These are phyloP conservation scores for Sminthurinus aureus DNA, from an alignment of 2,888 invertebrate species.

Conservation along the genomic window DNA sequence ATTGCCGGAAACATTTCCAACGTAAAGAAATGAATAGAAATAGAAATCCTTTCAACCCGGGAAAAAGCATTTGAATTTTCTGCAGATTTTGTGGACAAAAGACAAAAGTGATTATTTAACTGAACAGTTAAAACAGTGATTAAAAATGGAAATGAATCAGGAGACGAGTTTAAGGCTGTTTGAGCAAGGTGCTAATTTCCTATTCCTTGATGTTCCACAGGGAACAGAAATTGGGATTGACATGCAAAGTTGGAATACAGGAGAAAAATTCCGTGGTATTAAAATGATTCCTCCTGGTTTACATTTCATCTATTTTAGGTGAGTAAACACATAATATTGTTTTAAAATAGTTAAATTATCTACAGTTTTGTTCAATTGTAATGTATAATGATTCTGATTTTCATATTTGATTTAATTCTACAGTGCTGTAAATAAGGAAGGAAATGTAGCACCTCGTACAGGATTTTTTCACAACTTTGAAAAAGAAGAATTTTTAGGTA, in stretches of 20 bases:
- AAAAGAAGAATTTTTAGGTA: conserved; percentile 76
- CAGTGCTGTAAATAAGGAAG: conserved; percentile 67
- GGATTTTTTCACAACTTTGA: conserved; percentile 89
- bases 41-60: no score
- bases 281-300: conserved; percentile 94
- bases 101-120: no score
- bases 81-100: no score
- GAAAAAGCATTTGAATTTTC: no score
- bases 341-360: neutral
- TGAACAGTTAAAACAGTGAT: neutral
- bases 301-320: conserved; percentile 81
- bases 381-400: neutral
- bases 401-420: neutral
- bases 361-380: neutral
- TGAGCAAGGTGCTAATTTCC: conserved; percentile 80
- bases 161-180: conserved; percentile 78
- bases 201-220: conserved; percentile 84
- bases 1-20: neutral
- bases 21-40: no score
- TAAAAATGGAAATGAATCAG: conserved; percentile 72
- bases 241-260: conserved; percentile 86
- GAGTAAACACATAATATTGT: conserved; percentile 61
- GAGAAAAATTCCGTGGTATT: conserved; percentile 89
- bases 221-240: conserved; percentile 98
- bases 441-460: conserved; percentile 65